These are phyloP conservation scores for Invenusta paracnida DNA, from an alignment of 2,888 invertebrate genomes.

Conservation along the genomic window DNA sequence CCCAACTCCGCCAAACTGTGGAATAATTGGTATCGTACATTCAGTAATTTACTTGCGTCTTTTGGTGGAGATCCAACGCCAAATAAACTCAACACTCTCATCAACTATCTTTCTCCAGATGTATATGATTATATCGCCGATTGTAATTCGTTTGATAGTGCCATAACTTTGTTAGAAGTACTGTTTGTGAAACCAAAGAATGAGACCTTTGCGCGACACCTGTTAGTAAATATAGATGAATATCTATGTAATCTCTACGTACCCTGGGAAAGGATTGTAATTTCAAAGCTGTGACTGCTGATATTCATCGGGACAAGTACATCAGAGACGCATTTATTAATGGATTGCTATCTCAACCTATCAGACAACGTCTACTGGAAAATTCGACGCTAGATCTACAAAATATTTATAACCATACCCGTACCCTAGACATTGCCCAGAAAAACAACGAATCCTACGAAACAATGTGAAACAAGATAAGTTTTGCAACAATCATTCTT, in stretches of 20 bases:
- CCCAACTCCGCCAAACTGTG: no score
- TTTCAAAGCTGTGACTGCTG: not conserved
- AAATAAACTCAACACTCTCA: not conserved
- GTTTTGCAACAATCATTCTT: no score
- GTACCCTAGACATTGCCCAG: no score
- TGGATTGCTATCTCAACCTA: not conserved
- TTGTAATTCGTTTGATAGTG: not conserved
- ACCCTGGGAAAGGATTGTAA: not conserved
- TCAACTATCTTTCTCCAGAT: constrained; percentile 1
- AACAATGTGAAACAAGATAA: no score
- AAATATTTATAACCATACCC: no score
- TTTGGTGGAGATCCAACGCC: not conserved
- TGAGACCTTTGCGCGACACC: no score
- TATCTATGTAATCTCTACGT: not conserved
- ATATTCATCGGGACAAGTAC: not conserved
- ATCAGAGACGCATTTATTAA: constrained; percentile 5
- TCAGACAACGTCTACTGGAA: no score
- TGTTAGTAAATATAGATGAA: not conserved
- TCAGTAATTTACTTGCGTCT: not conserved
- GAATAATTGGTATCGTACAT: not conserved
- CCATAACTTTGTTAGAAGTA: not conserved
- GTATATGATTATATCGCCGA: not conserved
- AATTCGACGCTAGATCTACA: no score
- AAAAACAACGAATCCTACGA: no score
- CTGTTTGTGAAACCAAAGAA: constrained; percentile 1